Conservation (phyloP, 2,888 invertebrate genomes). For the Heliconius ethilla region DNA sequence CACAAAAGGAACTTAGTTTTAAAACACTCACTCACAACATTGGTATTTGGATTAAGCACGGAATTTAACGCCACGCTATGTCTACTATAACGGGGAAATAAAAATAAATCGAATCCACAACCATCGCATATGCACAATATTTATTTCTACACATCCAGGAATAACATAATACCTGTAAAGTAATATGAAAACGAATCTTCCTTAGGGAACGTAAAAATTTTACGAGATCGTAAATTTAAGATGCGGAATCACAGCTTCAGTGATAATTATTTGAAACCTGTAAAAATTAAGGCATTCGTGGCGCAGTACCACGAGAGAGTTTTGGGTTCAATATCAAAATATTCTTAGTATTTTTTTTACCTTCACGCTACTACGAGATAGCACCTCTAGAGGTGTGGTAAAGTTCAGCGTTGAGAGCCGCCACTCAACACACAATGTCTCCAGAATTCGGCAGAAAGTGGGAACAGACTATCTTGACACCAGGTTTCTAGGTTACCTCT, state of each 20-base stretch:
- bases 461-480: not conserved
- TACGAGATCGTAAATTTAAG: constrained; percentile 10
- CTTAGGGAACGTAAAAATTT: constrained; percentile 5
- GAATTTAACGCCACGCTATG: too few relatives aligned
- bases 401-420: not conserved
- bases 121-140: not conserved
- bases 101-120: not conserved
- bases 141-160: not conserved
- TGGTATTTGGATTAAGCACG: too few relatives aligned
- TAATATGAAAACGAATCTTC: constrained; percentile 15
- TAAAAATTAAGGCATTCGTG: not conserved
- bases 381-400: too few relatives aligned
- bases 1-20: too few relatives aligned
- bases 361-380: too few relatives aligned
- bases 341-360: too few relatives aligned
- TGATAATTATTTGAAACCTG: constrained; percentile 16
- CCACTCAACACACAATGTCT: not conserved
- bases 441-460: not conserved
- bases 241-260: constrained; percentile 2
- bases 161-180: not conserved
- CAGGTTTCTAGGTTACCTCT: not conserved
- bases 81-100: too few relatives aligned
- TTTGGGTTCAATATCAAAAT: too few relatives aligned
- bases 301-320: not conserved
- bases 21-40: too few relatives aligned